These are phyloP conservation scores for Gymnoscelis rufifasciata DNA, from an alignment of 2,888 invertebrate genomes.

Conservation along the genomic window DNA sequence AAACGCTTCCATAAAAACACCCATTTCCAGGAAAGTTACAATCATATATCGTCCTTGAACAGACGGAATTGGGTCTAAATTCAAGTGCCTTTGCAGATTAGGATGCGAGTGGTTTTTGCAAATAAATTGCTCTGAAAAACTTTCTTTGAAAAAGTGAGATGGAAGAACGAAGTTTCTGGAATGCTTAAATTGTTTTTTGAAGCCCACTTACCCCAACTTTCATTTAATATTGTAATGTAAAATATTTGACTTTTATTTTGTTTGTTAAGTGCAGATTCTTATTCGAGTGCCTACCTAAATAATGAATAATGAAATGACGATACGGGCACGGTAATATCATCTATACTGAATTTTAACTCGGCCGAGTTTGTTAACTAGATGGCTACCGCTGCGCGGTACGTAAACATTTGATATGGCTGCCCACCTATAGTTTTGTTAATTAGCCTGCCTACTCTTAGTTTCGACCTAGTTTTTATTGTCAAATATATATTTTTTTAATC, in stretches of 20 bases:
- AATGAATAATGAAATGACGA: too few species aligned
- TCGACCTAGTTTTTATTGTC: too few species aligned
- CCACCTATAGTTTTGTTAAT: too few species aligned
- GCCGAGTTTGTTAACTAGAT: too few species aligned
- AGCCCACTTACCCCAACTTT: background rate
- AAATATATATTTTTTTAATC: too few species aligned
- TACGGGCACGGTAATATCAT: too few species aligned
- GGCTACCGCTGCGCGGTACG: too few species aligned
- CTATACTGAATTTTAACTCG: too few species aligned
- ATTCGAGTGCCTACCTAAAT: too few species aligned
- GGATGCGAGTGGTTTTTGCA: background rate
- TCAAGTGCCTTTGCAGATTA: conserved; percentile 2
- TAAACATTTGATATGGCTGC: too few species aligned
- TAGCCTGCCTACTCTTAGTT: too few species aligned
- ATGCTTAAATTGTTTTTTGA: background rate
- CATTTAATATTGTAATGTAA: background rate
- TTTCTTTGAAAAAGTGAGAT: conserved; percentile 10
- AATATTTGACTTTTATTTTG: background rate
- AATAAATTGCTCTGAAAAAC: conserved; percentile 8
- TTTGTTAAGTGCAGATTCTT: too few species aligned
- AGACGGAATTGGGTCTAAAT: conserved; percentile 16
- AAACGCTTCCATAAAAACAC: conserved; percentile 42
- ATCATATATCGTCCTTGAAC: conserved; percentile 27
- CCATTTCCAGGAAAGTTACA: conserved; percentile 29
- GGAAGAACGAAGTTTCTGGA: conserved; percentile 4